Evolutionary conservation across 2,113 vertebrate genomes (phyloP).

Genomic region (cat (Felis catus)): DNA sequence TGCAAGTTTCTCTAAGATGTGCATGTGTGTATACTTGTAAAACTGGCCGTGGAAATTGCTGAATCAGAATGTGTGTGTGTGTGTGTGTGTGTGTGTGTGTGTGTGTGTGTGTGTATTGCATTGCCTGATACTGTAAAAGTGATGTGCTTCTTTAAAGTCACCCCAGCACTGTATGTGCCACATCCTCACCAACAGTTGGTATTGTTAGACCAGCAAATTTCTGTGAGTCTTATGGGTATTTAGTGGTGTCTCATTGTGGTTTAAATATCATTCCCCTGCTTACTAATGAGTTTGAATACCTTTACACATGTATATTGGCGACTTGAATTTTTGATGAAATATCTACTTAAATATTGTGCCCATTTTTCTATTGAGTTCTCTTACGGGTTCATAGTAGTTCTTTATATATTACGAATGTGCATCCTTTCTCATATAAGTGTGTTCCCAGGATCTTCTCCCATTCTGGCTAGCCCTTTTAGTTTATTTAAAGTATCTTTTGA

Average conservation of each 20-base stretch:
- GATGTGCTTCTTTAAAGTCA: background rate
- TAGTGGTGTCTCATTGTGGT: background rate
- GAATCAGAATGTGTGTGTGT: background rate
- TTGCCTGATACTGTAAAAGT: background rate
- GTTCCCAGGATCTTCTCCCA: background rate
- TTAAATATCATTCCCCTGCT: constrained; percentile 20
- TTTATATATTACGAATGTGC: background rate
- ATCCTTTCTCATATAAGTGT: background rate
- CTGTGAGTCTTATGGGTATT: background rate
- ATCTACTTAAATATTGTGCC: background rate
- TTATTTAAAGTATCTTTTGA: background rate
- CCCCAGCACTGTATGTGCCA: background rate
- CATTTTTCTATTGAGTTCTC: background rate
- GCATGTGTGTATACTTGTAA: background rate
- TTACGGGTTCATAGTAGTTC: background rate
- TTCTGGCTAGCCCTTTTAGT: background rate
- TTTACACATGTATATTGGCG: background rate
- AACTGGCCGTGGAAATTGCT: background rate
- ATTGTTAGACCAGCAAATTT: background rate
- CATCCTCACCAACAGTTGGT: background rate
- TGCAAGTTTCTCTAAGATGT: background rate
- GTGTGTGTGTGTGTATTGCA: background rate
- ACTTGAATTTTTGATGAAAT: constrained; percentile 28
- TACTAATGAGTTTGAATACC: background rate
- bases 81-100: no score